These are phyloP conservation scores for Lerema accius DNA, from an alignment of 1,140 invertebrate species.

Conservation along the genomic window DNA sequence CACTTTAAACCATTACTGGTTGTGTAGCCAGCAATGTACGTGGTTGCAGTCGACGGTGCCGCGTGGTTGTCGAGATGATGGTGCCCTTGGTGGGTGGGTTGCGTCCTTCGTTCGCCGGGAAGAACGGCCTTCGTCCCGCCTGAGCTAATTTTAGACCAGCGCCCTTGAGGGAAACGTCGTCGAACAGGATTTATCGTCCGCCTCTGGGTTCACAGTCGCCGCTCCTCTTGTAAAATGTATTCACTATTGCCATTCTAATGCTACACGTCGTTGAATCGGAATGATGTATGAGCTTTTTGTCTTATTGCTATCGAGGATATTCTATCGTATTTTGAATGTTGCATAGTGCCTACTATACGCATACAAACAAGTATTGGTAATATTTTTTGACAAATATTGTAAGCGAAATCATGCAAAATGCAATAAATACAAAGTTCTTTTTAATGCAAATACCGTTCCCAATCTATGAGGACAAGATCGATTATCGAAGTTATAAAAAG, in stretches of 20 bases:
- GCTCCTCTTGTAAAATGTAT: constrained; percentile 31
- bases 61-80: neutral
- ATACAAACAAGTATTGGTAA: too few species aligned
- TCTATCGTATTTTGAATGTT: neutral
- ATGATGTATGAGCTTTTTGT: constrained; percentile 28
- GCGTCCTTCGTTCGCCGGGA: constrained; percentile 53
- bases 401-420: too few species aligned
- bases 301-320: constrained; percentile 11
- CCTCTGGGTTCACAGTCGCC: constrained; percentile 37
- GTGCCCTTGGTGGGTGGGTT: constrained; percentile 6
- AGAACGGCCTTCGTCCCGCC: constrained; percentile 67
- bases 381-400: too few species aligned
- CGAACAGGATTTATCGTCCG: constrained; percentile 75
- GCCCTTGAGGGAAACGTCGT: constrained; percentile 71
- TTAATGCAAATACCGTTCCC: neutral
- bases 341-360: too few species aligned
- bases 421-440: too few species aligned
- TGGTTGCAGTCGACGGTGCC: neutral
- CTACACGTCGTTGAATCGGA: constrained; percentile 19
- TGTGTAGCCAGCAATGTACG: constrained; percentile 6
- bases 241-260: constrained; percentile 31
- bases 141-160: constrained; percentile 68
- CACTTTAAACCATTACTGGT: neutral
- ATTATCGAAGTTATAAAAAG: too few species aligned
- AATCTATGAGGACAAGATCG: too few species aligned